Conservation (phyloP, 2,797 vertebrate genomes). For the Leptodactylus fallax region DNA sequence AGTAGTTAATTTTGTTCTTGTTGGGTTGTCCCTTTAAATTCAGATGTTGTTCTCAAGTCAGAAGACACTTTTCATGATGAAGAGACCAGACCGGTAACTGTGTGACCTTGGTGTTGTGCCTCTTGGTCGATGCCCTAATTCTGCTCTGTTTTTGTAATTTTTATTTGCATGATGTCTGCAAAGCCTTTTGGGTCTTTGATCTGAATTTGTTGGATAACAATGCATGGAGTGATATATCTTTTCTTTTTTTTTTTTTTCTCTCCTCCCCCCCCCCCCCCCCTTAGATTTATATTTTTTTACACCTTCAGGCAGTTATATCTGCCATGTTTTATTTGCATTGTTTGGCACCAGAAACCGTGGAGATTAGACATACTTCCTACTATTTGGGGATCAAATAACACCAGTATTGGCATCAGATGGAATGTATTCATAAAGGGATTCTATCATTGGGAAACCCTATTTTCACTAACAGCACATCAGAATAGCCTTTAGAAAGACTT, state of each 20-base stretch:
- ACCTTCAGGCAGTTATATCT: too few relatives aligned
- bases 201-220: neutral
- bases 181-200: neutral
- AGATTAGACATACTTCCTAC: neutral
- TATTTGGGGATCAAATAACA: neutral
- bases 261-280: too few relatives aligned
- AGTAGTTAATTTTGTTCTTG: neutral
- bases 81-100: slow-evolving; percentile 38
- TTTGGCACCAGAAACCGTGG: neutral
- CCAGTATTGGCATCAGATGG: neutral
- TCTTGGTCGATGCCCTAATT: neutral
- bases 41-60: slow-evolving; percentile 4
- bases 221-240: slow-evolving; percentile 38
- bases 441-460: too few relatives aligned
- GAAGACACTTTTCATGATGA: slow-evolving; percentile 1
- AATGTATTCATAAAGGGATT: too few relatives aligned
- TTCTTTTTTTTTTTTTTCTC: too few relatives aligned
- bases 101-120: slow-evolving; percentile 39
- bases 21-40: slow-evolving; percentile 36
- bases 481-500: too few relatives aligned
- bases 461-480: too few relatives aligned
- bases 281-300: too few relatives aligned
- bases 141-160: neutral
- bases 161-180: neutral
- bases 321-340: neutral